Evolutionary conservation across 2,113 vertebrate genomes (phyloP), one percentile per base, ranked within the genome.

Genomic region (Cricetomys ansorgei): DNA sequence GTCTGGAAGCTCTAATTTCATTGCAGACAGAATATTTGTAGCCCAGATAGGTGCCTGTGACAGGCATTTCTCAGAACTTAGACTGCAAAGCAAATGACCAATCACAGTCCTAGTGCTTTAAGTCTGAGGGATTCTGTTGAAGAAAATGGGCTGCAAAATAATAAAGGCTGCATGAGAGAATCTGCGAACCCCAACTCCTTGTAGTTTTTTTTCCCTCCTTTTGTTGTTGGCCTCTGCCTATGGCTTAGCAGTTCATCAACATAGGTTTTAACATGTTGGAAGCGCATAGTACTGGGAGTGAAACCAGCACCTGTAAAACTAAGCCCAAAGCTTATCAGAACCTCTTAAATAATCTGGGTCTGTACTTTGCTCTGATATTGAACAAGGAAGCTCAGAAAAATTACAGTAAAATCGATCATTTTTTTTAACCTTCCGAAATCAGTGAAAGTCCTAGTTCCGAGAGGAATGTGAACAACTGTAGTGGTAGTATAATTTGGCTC

Each of bases 361-460:
- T 55, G 34, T 5, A 1, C 50, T 43, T 1, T 31, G 23, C 27
- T 21, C 19, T 4, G 50, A 70, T 72, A 75, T 69, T 73, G 83
- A 94, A 70, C 31, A 53, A 96, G 91, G 25, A 25, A 72, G 15
- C 23, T 89, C 55, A 34, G 37, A 65, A 89, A 90, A 91, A 87
- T 86, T 37, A 75, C 17, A 79, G 43, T 40, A 83, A 70, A 95
- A 94, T 37, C 55, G 77, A 93, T 94, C 50, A 53, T 70, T 94
- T 91, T 70, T 94, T 91, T 92, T 86, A 53, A 43, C 55, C 92
- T 94, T 84, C 25, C 59, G 86, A 96, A 64, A 67, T 87, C 65
- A 89, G 59, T 79, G 69, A 88, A 89, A 96, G 89, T 76, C 53
- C 57, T 59, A 89, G n/a, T 10, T 96, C 69, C 45, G 29, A 48